Evolutionary conservation across 2,888 invertebrate species (phyloP), one percentile per base, ranked within the genome.

Genomic region (Ischnura elegans): DNA sequence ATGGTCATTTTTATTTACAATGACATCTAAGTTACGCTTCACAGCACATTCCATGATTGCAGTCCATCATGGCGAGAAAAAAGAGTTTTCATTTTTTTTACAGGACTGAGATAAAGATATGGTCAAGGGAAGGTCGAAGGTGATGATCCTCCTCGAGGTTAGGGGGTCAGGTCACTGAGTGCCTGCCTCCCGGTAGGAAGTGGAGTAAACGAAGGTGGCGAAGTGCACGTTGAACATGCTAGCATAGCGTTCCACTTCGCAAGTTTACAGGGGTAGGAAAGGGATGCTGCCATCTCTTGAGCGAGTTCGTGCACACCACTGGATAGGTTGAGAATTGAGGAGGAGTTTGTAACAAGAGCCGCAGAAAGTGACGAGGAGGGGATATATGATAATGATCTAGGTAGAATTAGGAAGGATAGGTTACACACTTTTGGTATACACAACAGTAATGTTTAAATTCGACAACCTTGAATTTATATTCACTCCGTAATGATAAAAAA

Each of bases 11-110:
- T 90, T 94, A 93, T 94, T 94, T 94, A 94, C 94, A 94, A 94
- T 94, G 94, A 94, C 94, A 94, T 94, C 94, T 94, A 94, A 94
- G 87, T 93, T 93, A 94, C 94, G 94, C 94, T 94, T 94, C 94
- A 94, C 94, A 94, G 94, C 94, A 94, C 94, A 94, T 93, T 93
- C 93, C 93, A 94, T 94, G 94, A 90, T 90, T 76, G 36, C 66
- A 76, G 36, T 76, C 66, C n/a, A 76, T 36, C 66, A 76, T 76
- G 66, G 66, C 66, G 66, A 90, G 25, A 90, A 61, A 55, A 61
- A 36, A 61, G 90, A 43, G 43, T 36, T 61, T 42, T 61, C 13
- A 47, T 47, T 36, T 51, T 51, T 42, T 55, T 90, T 90, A 55
- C 55, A 55, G 55, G 90, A n/a, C 19, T 51, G 29, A 90, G 55